Percentiles rank a stretch among this genome's conserved stretches.
These are phyloP conservation scores for Eueremaeus valkanovi DNA, from an alignment of 2,888 invertebrate genomes.

Conservation along the genomic window DNA sequence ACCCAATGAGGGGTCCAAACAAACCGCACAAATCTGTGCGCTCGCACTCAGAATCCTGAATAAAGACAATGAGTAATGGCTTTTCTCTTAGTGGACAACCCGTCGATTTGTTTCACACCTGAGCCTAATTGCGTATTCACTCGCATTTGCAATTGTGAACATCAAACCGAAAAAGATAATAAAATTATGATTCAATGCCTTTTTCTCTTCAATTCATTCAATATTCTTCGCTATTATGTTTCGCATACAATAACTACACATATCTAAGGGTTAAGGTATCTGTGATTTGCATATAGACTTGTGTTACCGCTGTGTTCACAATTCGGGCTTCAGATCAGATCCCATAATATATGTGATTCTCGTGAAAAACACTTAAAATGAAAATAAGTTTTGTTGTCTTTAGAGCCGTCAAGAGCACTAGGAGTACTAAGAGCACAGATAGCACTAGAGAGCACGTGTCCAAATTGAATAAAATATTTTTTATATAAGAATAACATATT, in stretches of 20 bases:
- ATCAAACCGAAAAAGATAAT: slow-evolving; percentile 18
- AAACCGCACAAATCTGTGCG: background rate
- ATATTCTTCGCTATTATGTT: slow-evolving; percentile 11
- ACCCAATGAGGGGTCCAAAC: slow-evolving; percentile 7
- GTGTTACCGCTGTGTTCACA: background rate
- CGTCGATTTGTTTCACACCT: slow-evolving; percentile 30
- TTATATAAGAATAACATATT: background rate
- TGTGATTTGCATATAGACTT: slow-evolving; percentile 17
- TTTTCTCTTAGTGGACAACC: slow-evolving; percentile 26
- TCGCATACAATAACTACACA: background rate
- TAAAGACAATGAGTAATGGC: slow-evolving; percentile 22
- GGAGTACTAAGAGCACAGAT: too few species aligned
- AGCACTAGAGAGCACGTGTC: too few species aligned
- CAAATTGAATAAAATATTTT: background rate
- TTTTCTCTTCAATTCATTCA: slow-evolving; percentile 7
- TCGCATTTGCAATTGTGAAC: background rate
- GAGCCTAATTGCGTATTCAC: slow-evolving; percentile 27
- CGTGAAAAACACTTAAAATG: background rate
- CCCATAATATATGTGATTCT: slow-evolving; percentile 17
- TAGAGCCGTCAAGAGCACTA: too few species aligned
- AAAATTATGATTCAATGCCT: background rate
- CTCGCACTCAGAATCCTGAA: background rate
- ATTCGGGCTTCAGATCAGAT: background rate
- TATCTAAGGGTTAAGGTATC: slow-evolving; percentile 24
- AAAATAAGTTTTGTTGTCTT: slow-evolving; percentile 16